Base-by-base conservation (phyloP, 1,140 invertebrate genomes). In the Aphelinus certus region DNA sequence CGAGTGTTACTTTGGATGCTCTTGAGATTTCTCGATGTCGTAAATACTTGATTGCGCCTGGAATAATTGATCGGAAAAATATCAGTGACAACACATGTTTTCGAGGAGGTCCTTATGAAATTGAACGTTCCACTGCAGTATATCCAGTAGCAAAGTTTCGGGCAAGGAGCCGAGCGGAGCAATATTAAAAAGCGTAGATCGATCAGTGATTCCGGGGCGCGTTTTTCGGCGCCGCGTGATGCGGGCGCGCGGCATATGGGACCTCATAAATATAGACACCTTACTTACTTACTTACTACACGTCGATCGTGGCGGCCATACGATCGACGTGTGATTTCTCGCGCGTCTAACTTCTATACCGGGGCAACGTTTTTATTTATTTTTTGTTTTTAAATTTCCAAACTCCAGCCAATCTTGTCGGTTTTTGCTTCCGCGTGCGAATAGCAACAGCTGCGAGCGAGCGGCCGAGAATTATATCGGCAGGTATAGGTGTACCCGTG, bases 191-290 rank as follows among this genome's bases (percentile, higher is more conserved):
- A 26, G 2, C 4, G 6, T n/a, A 48, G 53, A 75, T 76, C 58
- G 80, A 62, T 66, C 60, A 69, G 45, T 42, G 49, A 9, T 60
- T 61, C 57, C 49, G 45, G 10, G 53, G 4, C 26, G 60, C 4
- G 78, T 71, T 82, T 83, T 83, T 82, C 83, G 78, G 82, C 83
- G 81, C 82, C 82, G 78, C 26, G 3, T n/a, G 57, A 60, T 3
- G 57, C 7, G 51, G 51, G 51, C 4, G 51, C 4, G 51, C 76
- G 73, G 80, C 85, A 85, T 84, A 85, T 84, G 84, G 83, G 82
- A 84, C 81, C 81, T 81, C 81, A 87, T 87, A 86, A 86, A 87
- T 87, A 83, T 82, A 83, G 80, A 80, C 79, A 79, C 79, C 73
- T 81, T 70, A 79, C 80, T 78, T 79, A 79, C 80, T 78, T 79